These are phyloP conservation scores for Drosophila biarmipes DNA, from an alignment of 1,140 invertebrate species.

Conservation along the genomic window DNA sequence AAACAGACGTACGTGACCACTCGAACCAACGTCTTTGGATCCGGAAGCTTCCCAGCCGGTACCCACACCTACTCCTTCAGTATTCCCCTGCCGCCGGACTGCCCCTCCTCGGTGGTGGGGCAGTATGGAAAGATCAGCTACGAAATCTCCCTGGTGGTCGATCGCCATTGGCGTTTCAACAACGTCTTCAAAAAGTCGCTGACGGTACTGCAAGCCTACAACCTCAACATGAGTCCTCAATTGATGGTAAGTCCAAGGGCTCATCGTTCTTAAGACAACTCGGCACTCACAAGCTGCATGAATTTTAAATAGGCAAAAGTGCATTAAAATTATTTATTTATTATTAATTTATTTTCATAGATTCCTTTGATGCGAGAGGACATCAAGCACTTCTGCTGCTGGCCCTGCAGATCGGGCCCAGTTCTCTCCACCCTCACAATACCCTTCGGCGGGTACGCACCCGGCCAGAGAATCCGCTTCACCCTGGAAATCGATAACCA, in stretches of 20 bases:
- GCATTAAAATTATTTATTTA: too few species aligned
- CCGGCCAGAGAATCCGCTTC: constrained; percentile 67
- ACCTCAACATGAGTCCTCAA: constrained; percentile 88
- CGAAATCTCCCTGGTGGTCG: constrained; percentile 87
- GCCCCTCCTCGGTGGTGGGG: constrained; percentile 90
- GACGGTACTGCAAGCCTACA: constrained; percentile 89
- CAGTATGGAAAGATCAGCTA: constrained; percentile 89
- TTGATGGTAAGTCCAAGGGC: constrained; percentile 45
- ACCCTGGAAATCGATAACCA: constrained; percentile 66
- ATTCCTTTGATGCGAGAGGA: constrained; percentile 60
- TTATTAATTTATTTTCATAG: too few species aligned
- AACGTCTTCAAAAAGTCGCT: constrained; percentile 89
- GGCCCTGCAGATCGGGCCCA: constrained; percentile 67
- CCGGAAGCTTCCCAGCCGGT: constrained; percentile 54
- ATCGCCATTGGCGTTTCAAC: constrained; percentile 91
- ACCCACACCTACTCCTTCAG: constrained; percentile 65
- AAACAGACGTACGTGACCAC: constrained; percentile 54
- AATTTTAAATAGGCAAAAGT: too few species aligned
- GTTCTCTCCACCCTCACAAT: constrained; percentile 60
- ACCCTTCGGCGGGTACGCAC: constrained; percentile 77
- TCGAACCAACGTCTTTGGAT: constrained; percentile 37
- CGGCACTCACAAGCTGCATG: too few species aligned
- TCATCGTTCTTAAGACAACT: neutral
- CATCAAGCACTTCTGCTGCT: constrained; percentile 66
- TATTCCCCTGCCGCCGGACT: constrained; percentile 85